Conservation (phyloP, 2,113 vertebrate species). For the Mastomys coucha region DNA sequence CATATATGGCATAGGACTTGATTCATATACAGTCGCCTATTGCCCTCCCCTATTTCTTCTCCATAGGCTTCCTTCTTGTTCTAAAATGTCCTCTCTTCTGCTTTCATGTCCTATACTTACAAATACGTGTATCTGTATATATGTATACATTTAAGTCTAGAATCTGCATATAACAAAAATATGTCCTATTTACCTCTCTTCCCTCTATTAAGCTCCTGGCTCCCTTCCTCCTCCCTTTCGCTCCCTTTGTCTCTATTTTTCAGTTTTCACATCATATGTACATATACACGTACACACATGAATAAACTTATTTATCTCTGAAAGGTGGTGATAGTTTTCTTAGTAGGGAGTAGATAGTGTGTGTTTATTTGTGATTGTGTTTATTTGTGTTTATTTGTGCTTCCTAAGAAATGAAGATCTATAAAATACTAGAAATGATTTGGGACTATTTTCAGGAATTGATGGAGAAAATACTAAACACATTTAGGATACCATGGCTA, state of each 20-base stretch:
- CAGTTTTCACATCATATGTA: not conserved
- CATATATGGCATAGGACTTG: not conserved
- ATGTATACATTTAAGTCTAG: not conserved
- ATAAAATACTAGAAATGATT: not conserved
- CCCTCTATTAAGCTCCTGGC: not conserved
- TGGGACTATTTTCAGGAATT: not conserved
- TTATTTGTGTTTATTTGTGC: not conserved
- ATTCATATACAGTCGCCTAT: not conserved
- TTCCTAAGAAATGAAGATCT: not conserved
- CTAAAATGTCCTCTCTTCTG: not conserved
- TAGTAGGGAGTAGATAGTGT: not conserved
- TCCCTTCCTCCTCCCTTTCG: not conserved
- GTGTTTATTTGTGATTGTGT: not conserved
- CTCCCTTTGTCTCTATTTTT: not conserved
- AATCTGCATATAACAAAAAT: not conserved
- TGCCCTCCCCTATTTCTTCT: not conserved
- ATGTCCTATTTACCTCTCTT: not conserved
- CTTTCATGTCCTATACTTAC: not conserved
- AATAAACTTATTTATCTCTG: not conserved
- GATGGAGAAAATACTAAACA: slow-evolving; percentile 22
- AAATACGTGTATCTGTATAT: not conserved
- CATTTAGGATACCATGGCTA: slow-evolving; percentile 11
- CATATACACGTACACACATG: not conserved
- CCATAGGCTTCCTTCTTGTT: too few species aligned
- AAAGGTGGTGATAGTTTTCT: slow-evolving; percentile 12